phyloP scores from a whole-genome alignment of 2,797 vertebrate genomes.

The Sandelia bainsii region DNA sequence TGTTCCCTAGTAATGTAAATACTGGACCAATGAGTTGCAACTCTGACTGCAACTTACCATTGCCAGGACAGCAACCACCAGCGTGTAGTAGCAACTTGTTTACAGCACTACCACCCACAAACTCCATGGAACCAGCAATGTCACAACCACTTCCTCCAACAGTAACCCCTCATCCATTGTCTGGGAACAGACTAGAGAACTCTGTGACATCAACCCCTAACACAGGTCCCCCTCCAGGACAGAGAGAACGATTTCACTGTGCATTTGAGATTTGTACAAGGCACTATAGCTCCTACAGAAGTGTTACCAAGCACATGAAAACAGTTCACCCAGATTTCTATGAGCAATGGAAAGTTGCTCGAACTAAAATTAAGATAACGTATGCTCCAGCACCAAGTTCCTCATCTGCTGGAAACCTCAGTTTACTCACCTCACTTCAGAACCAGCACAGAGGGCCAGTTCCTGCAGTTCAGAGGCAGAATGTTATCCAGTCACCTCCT shows the following conservation, averaged over 20 bases:
- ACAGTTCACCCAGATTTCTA: constrained; percentile 93
- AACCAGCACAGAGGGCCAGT: constrained; percentile 62
- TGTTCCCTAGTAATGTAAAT: constrained; percentile 59
- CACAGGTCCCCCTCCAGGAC: constrained; percentile 40
- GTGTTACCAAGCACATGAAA: constrained; percentile 97
- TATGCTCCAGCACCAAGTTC: constrained; percentile 67
- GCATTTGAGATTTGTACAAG: constrained; percentile 91
- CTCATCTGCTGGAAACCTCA: constrained; percentile 76
- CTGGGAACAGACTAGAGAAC: constrained; percentile 58
- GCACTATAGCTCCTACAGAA: constrained; percentile 92
- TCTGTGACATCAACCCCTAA: constrained; percentile 32
- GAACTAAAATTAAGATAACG: constrained; percentile 85
- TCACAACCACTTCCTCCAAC: constrained; percentile 71
- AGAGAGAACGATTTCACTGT: constrained; percentile 89
- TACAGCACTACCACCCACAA: constrained; percentile 39
- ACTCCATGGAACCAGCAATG: constrained; percentile 52
- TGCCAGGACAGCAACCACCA: constrained; percentile 44
- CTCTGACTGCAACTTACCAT: constrained; percentile 42
- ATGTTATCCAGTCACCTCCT: constrained; percentile 84
- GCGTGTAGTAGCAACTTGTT: constrained; percentile 53
- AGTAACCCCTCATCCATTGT: constrained; percentile 52
- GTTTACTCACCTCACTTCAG: constrained; percentile 75
- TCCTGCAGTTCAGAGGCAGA: constrained; percentile 80
- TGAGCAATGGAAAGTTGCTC: constrained; percentile 89
- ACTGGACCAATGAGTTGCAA: constrained; percentile 49